Base-by-base conservation (phyloP, 1,140 invertebrate species). In the Papilio aristodemus region DNA sequence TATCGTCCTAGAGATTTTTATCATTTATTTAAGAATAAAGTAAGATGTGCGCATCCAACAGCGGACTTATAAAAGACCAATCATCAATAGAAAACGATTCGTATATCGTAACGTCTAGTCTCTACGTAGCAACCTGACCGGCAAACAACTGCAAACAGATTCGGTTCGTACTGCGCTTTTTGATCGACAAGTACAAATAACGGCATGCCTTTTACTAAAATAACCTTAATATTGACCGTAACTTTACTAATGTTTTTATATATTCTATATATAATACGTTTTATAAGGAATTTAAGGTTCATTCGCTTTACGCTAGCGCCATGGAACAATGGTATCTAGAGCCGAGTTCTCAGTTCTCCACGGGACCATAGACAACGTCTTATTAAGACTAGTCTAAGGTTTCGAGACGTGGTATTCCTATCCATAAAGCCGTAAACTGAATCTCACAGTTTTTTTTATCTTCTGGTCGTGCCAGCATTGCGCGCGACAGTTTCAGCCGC, bases 1-100 rank as follows among this genome's bases (percentile, higher is more conserved):
- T 89, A 86, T 87, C 79, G 86, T 88, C 84, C 85, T 91, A 90
- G 87, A 91, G 86, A 89, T 90, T 89, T 64, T 87, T 88, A 87
- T 85, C 87, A 83, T 86, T 77, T 88, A 86, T 88, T 89, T 90
- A 89, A 91, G 86, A 84, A 88, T 86, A 87, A 79, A 70, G 83
- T 74, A 87, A 88, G 85, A 82, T 85, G 77, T 85, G 83, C 78
- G 77, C 81, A 85, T 89, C 84, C 80, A 80, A 86, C 76, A 75
- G 68, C 79, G 88, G 86, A 85, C 81, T 83, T 88, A 76, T 77
- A 71, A 78, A 50, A 76, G 67, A 82, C 84, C 80, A 84, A 87
- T 87, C 80, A 77, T 76, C 85, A 39, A 76, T 84, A 80, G 74
- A 77, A 83, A 84, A 77, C 86, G 77, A 46, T 66, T 50, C 14